phyloP scores from a whole-genome alignment of 1,140 invertebrate genomes.

The Orchestia grillus region DNA sequence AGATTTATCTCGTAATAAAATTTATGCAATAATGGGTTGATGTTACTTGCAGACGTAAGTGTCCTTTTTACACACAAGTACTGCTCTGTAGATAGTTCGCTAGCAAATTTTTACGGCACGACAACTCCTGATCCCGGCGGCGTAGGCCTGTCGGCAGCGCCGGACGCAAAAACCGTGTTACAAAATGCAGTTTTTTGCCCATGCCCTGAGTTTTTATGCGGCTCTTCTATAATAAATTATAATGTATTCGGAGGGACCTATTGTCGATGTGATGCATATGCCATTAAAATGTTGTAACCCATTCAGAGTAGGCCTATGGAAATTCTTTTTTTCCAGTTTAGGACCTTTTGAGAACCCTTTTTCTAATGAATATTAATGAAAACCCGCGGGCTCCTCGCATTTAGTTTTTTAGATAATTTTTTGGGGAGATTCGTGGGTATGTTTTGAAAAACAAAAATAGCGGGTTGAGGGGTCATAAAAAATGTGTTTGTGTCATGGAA shows the following conservation, averaged over 20 bases:
- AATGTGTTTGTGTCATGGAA: no score
- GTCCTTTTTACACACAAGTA: no score
- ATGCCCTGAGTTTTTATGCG: not conserved
- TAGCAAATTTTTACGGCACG: no score
- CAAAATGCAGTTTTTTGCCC: not conserved
- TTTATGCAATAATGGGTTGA: no score
- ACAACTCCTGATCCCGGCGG: no score
- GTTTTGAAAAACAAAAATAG: not conserved
- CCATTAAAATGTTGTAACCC: constrained; percentile 54
- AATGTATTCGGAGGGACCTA: constrained; percentile 30
- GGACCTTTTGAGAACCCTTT: not conserved
- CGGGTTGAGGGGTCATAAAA: not conserved
- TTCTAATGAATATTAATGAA: constrained; percentile 54
- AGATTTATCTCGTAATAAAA: no score
- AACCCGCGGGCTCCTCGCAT: not conserved
- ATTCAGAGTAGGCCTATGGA: constrained; percentile 20
- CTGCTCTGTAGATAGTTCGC: no score
- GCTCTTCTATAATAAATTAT: constrained; percentile 40
- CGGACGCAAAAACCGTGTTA: not conserved
- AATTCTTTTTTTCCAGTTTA: not conserved
- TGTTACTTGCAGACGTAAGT: no score
- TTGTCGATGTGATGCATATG: constrained; percentile 43
- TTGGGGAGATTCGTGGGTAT: no score
- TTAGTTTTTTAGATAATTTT: no score
- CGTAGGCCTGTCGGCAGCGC: not conserved